A percentile compares a stretch with the other conserved stretches of the same genome.
Conservation (phyloP, 2,888 invertebrate genomes). For the Marasmarcha lunaedactyla region DNA sequence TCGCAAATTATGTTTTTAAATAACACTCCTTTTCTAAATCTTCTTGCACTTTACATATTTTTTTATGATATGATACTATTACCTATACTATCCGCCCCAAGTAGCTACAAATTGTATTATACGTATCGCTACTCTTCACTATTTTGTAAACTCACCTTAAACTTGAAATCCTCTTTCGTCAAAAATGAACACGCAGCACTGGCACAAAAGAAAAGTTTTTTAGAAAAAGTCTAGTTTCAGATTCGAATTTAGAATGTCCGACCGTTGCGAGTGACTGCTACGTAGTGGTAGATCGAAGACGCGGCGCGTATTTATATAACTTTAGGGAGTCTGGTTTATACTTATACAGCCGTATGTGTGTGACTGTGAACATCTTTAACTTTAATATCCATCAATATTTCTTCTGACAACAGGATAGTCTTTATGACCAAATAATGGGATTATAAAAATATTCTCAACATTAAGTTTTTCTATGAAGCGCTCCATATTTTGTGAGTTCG, state of each 20-base stretch:
- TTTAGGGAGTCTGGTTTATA: slow-evolving; percentile 21
- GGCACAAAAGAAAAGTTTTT: slow-evolving; percentile 46
- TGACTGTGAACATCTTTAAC: slow-evolving; percentile 31
- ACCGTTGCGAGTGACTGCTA: slow-evolving; percentile 52
- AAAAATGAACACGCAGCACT: slow-evolving; percentile 26
- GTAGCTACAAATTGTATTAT: too few species aligned
- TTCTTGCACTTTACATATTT: too few species aligned
- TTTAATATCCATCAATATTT: too few species aligned
- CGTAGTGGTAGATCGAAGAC: slow-evolving; percentile 55
- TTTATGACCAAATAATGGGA: too few species aligned
- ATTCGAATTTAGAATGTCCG: slow-evolving; percentile 37
- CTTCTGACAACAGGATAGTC: too few species aligned
- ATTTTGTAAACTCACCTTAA: slow-evolving; percentile 42
- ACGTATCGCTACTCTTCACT: neutral
- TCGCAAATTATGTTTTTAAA: too few species aligned
- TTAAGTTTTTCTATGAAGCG: too few species aligned
- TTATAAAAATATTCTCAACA: too few species aligned
- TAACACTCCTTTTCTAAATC: too few species aligned
- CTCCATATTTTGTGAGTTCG: too few species aligned
- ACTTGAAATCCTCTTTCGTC: slow-evolving; percentile 37
- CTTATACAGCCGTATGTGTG: slow-evolving; percentile 38
- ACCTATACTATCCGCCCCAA: too few species aligned
- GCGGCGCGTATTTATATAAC: slow-evolving; percentile 53
- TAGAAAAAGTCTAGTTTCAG: slow-evolving; percentile 27
- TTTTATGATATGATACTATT: too few species aligned